Base-by-base conservation (phyloP, 2,797 vertebrate species). In the Chaenodraco wilsoni region DNA sequence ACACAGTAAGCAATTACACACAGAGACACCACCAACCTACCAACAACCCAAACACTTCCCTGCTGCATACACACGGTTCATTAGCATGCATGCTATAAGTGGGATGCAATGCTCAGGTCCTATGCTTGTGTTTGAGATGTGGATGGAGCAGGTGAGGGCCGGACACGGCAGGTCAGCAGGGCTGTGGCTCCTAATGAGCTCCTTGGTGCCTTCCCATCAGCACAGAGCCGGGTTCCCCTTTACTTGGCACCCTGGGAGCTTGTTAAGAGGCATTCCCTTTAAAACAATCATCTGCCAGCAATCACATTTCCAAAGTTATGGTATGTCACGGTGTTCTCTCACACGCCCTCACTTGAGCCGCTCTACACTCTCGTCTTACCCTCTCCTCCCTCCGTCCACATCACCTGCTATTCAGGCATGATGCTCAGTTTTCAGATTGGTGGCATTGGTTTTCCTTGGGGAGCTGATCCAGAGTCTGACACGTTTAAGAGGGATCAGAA, bases 101-200 rank as follows among this genome's bases (percentile, higher is more conserved):
- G 55, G 46, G 41, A 64, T 63, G 72, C 71, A 68, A 50, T 58
- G 68, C 76, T 80, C 59, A 70, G 74, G 76, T 78, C 82, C 78
- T 79, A 88, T 87, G 72, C 82, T 89, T 91, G 78, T 86, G 74
- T 85, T 49, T 65, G 84, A 83, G 67, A 67, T 61, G 65, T 69
- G 78, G 76, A 85, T 49, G 69, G 69, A 87, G 69, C 70, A 72
- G 57, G 67, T 59, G 54, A 65, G 71, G 70, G 74, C 75, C 81
- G 77, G 55, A 50, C 79, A 79, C 68, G 79, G 83, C 84, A 82
- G 80, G 84, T 84, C 79, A 83, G 61, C 74, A 40, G 70, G 55
- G 43, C 74, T 79, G 57, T 55, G 84, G 78, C 86, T 87, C 69
- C 68, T 93, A 94, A 94, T 93, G 88, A 93, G 92, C 82, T 92